Percentiles rank a stretch among this genome's conserved stretches.
Conservation (phyloP, 2,888 invertebrate species). For the Acleris sparsana region DNA sequence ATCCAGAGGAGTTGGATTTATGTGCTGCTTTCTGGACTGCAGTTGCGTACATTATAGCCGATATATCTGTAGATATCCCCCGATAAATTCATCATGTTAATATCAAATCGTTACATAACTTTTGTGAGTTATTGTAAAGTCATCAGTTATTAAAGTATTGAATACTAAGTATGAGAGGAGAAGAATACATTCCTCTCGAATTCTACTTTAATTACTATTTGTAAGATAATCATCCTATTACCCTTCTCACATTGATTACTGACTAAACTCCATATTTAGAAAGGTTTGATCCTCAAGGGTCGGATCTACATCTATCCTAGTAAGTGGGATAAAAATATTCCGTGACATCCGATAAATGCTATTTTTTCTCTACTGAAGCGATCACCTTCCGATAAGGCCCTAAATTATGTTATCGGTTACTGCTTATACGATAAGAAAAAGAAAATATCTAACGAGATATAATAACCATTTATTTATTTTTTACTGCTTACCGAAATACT, state of each 20-base stretch:
- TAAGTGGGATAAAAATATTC: constrained; percentile 23
- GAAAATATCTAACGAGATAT: constrained; percentile 45
- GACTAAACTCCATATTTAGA: background rate
- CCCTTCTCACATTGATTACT: constrained; percentile 2
- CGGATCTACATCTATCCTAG: constrained; percentile 5
- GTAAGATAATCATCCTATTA: constrained; percentile 7
- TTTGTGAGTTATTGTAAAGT: no score
- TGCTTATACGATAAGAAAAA: constrained; percentile 54
- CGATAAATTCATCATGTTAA: constrained; percentile 51
- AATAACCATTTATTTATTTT: constrained; percentile 10
- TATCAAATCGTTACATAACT: background rate
- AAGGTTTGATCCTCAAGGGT: constrained; percentile 3
- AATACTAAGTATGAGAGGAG: background rate
- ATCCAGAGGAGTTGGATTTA: constrained; percentile 87
- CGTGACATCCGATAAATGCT: constrained; percentile 41
- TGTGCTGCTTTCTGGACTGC: constrained; percentile 91
- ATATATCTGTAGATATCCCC: constrained; percentile 88
- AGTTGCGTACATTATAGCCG: constrained; percentile 90
- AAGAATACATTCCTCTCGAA: background rate
- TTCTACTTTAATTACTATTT: constrained; percentile 1
- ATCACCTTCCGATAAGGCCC: constrained; percentile 59
- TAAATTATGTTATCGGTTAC: constrained; percentile 63
- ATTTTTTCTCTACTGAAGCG: constrained; percentile 51
- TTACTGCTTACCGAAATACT: background rate
- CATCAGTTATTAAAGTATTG: background rate